Percentiles rank a stretch among this genome's conserved stretches.
phyloP scores from a whole-genome alignment of 2,113 vertebrate species.

The Vimba vimba region DNA sequence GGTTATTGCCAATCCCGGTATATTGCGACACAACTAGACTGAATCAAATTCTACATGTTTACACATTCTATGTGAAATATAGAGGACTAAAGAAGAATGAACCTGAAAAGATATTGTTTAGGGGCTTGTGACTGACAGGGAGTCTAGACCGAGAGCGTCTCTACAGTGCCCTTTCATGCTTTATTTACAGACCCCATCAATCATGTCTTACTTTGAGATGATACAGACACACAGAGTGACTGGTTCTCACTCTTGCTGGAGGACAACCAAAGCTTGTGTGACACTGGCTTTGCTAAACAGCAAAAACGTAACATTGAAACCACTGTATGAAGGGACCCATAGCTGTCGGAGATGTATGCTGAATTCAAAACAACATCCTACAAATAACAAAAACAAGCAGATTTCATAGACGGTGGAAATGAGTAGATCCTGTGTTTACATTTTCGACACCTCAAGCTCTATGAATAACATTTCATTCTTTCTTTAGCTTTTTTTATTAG shows the following conservation, averaged over 20 bases:
- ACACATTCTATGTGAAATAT: neutral
- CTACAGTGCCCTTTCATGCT: neutral
- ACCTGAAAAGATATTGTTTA: neutral
- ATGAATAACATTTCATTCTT: neutral
- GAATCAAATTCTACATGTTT: neutral
- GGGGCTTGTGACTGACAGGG: neutral
- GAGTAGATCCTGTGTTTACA: neutral
- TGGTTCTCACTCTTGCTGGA: neutral
- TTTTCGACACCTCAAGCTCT: neutral
- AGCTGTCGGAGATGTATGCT: neutral
- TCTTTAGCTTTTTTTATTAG: neutral
- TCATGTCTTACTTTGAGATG: slow-evolving; percentile 37
- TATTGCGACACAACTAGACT: too few relatives aligned
- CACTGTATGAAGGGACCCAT: neutral
- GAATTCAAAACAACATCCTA: neutral
- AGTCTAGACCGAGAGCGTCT: neutral
- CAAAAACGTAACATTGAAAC: neutral
- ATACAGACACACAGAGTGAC: slow-evolving; percentile 3
- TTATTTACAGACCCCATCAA: slow-evolving; percentile 28
- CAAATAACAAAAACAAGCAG: neutral
- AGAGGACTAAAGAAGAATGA: neutral
- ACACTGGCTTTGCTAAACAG: neutral
- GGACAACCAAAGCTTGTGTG: slow-evolving; percentile 9
- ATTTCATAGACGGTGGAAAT: neutral
- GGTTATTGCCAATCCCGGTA: too few relatives aligned